Evolutionary conservation across 2,888 invertebrate species (phyloP), one percentile per base, ranked within the genome.

Genomic region (Ptilodon capucinus): DNA sequence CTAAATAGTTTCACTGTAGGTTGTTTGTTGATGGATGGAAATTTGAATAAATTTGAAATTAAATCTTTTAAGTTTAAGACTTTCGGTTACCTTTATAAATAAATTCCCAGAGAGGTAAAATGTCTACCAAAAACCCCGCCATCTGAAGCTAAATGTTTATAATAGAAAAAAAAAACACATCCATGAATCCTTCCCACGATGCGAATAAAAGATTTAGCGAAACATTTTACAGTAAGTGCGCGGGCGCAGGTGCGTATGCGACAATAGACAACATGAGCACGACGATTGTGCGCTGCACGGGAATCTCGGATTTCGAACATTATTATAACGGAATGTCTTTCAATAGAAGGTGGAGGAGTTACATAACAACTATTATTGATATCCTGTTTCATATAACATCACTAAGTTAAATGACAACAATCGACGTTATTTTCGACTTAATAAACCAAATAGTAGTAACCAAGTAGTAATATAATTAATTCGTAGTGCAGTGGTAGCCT

Each of bases 211-310:
- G 74, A 69, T 78, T 78, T 64, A 71, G 68, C 74, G 74, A 77
- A 79, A 77, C 58, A 56, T 65, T 58, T 68, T 58, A 68, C 66
- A 61, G 69, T 74, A 70, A 68, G 64, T 68, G 71, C 74, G 72
- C 64, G 42, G 45, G 66, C 74, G 85, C 88, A 88, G 86, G 86
- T 87, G 89, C 70, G 68, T 60, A 66, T 51, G 54, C 51, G 51
- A 64, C 68, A 59, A 64, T 64, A 51, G 64, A 46, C 42, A 32
- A 35, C 40, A 55, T 51, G 54, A 54, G 57, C 42, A 57, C 54
- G 43, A 60, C 75, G 79, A 84, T 84, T 84, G 77, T 73, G 51
- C 1, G 35, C 8, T 38, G 38, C 13, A 13, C 56, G 68, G 75
- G 70, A 71, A 73, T 71, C 65, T 59, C 54, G 51, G 42, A 42